Evolutionary conservation across 2,113 vertebrate genomes (phyloP), one percentile per base, ranked within the genome.

Genomic region (Mastomys coucha): DNA sequence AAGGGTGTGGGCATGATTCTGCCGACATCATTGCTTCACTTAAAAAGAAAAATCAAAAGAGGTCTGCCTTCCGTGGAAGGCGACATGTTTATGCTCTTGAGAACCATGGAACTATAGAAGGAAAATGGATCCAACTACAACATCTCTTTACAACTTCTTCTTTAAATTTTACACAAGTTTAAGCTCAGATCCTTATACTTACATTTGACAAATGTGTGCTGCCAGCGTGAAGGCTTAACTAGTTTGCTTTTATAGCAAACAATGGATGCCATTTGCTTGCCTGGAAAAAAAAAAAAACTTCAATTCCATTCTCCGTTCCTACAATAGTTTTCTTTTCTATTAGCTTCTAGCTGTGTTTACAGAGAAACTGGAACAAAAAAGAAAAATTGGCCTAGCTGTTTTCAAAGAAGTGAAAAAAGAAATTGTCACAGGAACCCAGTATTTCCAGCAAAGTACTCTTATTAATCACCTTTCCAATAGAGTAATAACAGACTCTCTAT

Each of bases 141-240:
- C 89, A 89, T 96, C 63, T 96, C 39, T 96, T 93, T 51, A 94
- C 93, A 82, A 92, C 94, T 42, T n/a, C 67, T 92, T 94, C 94
- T 96, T 81, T 63, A 94, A 95, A 96, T 96, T 93, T 89, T 80
- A 75, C 33, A 86, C 22, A 81, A 91, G 72, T 88, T 97, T 69
- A 92, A 96, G n/a, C 49, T 60, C 67, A 82, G 13, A 95, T 89
- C 22, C 45, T 96, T 88, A 53, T 72, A 49, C 65, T 96, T 95
- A 88, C 70, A 96, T 88, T 88, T 97, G 97, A 97, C 93, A 96
- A 85, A 78, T 93, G 86, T 72, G 69, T 95, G 78, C 84, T 97
- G 73, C 92, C 95, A 96, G 72, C 70, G n/a, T 94, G 94, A 97
- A 96, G 89, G 20, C 72, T 97, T 96, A 94, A 91, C 89, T 88